Evolutionary conservation across 2,797 vertebrate species (phyloP), one percentile per base, ranked within the genome.

Genomic region (Enteromius argenteus): DNA sequence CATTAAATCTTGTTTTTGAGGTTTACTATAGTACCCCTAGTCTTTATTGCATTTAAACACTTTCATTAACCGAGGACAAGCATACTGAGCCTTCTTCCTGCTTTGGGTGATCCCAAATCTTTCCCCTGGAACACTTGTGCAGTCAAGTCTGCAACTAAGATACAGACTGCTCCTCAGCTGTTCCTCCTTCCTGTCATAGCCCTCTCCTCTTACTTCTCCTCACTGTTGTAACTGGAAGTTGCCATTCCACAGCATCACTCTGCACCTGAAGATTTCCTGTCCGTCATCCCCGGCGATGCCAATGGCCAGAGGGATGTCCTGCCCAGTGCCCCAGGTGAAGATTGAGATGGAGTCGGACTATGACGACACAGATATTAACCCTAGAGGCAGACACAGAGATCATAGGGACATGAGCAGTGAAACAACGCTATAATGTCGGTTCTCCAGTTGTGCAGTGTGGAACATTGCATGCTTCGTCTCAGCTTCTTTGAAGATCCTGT

Each of bases 261-360:
- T 99, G 49, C 98, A 98, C 93, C 94, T 99, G 96, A 99, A 97
- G 97, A 99, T 99, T 90, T 99, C 98, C 53, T 99, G 98, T 90
- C 97, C 97, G 0, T 94, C 94, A 0, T 98, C 97, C 58, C 97
- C 97, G 0, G 95, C 97, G 2, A 92, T 95, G 88, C 95, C 93
- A 42, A 93, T 96, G 92, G 90, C 95, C 21, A 95, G 92, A 75
- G 97, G 89, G 46, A 92, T 96, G 68, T 27, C 93, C 86, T 96
- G 95, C 27, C 89, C 95, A 0, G 95, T 97, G 90, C 98, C 98
- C 19, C 97, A 98, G 93, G 96, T 99, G 91, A 99, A 98, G 94
- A 97, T 99, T 13, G 96, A 99, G 94, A 96, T 99, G 97, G 98
- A 98, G 90, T 97, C 98, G 0, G 97, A 98, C 90, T 96, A 96